phyloP scores from a whole-genome alignment of 2,113 vertebrate genomes.

The Cyphomyrus plagiostoma region DNA sequence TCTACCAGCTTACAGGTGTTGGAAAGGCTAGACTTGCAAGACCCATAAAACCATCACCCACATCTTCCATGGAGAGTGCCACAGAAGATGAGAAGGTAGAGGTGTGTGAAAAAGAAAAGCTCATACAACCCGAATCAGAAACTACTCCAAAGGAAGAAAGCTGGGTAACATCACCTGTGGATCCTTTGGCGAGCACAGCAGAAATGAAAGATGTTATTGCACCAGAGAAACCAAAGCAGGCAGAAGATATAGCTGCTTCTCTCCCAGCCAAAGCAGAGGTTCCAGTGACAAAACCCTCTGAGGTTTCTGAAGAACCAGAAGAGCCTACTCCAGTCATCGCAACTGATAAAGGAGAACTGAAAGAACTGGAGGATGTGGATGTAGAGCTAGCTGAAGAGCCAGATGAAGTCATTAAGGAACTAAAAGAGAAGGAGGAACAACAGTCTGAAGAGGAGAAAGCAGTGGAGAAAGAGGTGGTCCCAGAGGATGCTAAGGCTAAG shows the following conservation, averaged over 20 bases:
- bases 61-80: constrained; percentile 64
- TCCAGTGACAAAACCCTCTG: neutral
- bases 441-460: constrained; percentile 23
- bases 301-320: constrained; percentile 17
- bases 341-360: constrained; percentile 20
- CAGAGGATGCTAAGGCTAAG: constrained; percentile 42
- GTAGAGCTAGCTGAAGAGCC: constrained; percentile 55
- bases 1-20: constrained; percentile 75
- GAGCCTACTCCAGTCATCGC: constrained; percentile 33
- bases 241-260: neutral
- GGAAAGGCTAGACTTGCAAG: constrained; percentile 63
- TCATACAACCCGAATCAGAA: constrained; percentile 44
- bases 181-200: neutral
- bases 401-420: constrained; percentile 48
- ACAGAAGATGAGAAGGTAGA: constrained; percentile 64
- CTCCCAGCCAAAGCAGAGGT: constrained; percentile 21
- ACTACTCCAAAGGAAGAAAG: neutral
- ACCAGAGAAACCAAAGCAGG: neutral
- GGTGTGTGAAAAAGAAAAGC: constrained; percentile 51
- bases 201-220: neutral
- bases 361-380: constrained; percentile 52
- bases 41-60: constrained; percentile 58
- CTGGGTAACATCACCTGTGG: constrained; percentile 9
- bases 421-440: constrained; percentile 15
- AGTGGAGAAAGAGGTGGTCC: constrained; percentile 25